Evolutionary conservation across 2,113 vertebrate genomes (phyloP).

Genomic region (Myanophis thanlyinensis): DNA sequence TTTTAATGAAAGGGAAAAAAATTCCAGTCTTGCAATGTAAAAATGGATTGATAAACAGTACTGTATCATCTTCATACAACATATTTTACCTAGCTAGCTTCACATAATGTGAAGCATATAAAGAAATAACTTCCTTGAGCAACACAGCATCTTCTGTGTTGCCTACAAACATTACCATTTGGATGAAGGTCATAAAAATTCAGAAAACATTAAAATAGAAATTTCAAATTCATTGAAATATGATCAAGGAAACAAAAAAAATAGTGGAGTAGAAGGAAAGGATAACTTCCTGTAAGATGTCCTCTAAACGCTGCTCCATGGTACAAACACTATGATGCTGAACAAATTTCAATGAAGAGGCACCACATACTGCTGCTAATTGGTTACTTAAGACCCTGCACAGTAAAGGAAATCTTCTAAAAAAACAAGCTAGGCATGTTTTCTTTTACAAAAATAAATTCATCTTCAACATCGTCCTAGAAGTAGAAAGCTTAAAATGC

Average conservation of each 20-base stretch:
- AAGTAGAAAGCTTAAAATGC: constrained; percentile 11
- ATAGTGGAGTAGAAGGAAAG: background rate
- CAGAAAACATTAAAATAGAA: constrained; percentile 8
- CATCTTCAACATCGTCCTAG: constrained; percentile 33
- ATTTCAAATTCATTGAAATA: background rate
- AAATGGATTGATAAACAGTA: constrained; percentile 32
- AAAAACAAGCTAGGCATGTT: background rate
- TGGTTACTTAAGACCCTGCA: constrained; percentile 17
- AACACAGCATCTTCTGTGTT: constrained; percentile 9
- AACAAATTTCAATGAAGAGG: background rate
- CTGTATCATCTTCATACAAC: constrained; percentile 31
- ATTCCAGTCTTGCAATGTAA: constrained; percentile 31
- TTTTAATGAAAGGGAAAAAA: constrained; percentile 48
- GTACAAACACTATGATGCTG: background rate
- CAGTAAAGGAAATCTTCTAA: constrained; percentile 14
- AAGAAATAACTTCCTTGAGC: constrained; percentile 28
- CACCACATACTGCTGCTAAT: background rate
- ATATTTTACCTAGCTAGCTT: constrained; percentile 29
- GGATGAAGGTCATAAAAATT: constrained; percentile 26
- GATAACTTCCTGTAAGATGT: background rate
- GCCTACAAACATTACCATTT: constrained; percentile 21
- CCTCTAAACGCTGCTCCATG: background rate
- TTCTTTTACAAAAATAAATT: constrained; percentile 9
- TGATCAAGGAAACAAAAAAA: constrained; percentile 5
- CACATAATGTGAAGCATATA: constrained; percentile 46